Base-by-base conservation (phyloP, 1,140 invertebrate genomes). In the Pomacea maculata region DNA sequence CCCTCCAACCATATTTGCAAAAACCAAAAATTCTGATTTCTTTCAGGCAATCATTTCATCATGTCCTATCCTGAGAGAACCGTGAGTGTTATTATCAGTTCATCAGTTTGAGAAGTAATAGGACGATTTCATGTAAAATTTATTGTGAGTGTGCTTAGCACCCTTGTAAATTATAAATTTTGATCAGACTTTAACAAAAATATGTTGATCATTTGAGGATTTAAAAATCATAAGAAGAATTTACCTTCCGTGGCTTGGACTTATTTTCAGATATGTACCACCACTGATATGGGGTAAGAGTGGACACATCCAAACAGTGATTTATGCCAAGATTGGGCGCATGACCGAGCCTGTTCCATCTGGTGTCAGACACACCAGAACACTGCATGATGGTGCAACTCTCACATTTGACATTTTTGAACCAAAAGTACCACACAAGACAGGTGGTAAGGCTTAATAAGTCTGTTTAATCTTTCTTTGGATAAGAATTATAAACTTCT, bases 251-350 rank as follows among this genome's bases (percentile, higher is more conserved):
- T 25, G 29, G 29, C 21, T 34, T 45, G 6, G 25, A 29, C 63
- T 68, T 12, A 87, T 87, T 84, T 80, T 93, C 94, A 98, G 97
- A 68, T 98, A 97, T 90, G 93, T 95, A 83, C 96, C 97, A 71
- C 96, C 96, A n/a, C 92, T 95, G 81, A 88, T 98, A 85, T 98
- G 97, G 97, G 97, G 97, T 71, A 97, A 96, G 87, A 97, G 96
- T 91, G 97, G 97, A 10, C 97, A 98, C 91, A 94, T 98, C 45
- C 97, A 98, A 89, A 98, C 97, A 0, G 95, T 97, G 70, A 91
- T 97, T 25, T 97, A 98, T 92, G 97, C 96, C 85, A 94, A 97
- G 82, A 94, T 98, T 83, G 96, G 96, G 5, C 93, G 96, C 74
- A 95, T 96, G 15, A 94, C 95, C 74, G 96, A 96, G 85, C 96